These are phyloP conservation scores for Drosophila busckii DNA, from an alignment of 1,140 invertebrate genomes.

Conservation along the genomic window DNA sequence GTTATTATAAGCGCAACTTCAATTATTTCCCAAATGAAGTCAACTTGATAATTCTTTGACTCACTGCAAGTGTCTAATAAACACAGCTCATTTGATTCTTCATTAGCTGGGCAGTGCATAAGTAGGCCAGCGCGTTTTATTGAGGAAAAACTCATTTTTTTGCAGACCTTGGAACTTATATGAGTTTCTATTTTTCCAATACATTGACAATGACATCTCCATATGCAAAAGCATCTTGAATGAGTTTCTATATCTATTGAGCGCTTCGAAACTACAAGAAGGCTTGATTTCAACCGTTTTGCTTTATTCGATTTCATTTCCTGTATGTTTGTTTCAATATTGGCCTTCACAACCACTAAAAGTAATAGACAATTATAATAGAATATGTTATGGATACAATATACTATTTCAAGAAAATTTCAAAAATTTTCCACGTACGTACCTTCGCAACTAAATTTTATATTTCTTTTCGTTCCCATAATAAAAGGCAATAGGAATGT, in stretches of 20 bases:
- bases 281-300: background rate
- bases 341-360: conserved; percentile 29
- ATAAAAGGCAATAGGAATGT: conserved; percentile 44
- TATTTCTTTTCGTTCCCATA: conserved; percentile 26
- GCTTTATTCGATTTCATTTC: background rate
- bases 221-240: conserved; percentile 59
- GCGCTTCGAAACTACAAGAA: conserved; percentile 30
- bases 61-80: conserved; percentile 9
- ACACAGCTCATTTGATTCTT: conserved; percentile 34
- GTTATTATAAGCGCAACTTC: background rate
- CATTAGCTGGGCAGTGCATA: conserved; percentile 36
- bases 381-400: no score
- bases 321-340: background rate
- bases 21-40: background rate
- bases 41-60: background rate
- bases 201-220: conserved; percentile 58
- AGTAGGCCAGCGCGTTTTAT: conserved; percentile 35
- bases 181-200: conserved; percentile 44
- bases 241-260: conserved; percentile 35
- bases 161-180: conserved; percentile 40
- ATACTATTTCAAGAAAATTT: no score
- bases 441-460: conserved; percentile 47
- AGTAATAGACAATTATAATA: no score
- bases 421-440: background rate
- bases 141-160: conserved; percentile 24